phyloP scores from a whole-genome alignment of 2,113 vertebrate species.

The Panthera tigris region DNA sequence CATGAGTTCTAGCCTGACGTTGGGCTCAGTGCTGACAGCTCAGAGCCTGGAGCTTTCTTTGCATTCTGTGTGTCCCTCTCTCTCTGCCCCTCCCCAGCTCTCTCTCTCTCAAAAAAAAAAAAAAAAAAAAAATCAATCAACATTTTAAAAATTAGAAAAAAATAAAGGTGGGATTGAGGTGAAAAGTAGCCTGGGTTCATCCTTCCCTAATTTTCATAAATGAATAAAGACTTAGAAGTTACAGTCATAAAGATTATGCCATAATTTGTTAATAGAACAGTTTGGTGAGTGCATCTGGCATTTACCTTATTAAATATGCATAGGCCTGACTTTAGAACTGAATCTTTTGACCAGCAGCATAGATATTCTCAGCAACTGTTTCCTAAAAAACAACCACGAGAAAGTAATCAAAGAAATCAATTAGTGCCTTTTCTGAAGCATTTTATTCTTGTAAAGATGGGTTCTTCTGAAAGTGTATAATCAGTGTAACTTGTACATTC shows the following conservation, averaged over 20 bases:
- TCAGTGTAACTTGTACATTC: neutral
- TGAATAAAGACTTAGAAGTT: slow-evolving; percentile 17
- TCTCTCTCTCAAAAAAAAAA: too few relatives aligned
- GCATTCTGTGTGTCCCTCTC: too few relatives aligned
- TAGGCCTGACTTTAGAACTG: neutral
- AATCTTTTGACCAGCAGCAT: neutral
- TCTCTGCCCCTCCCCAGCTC: too few relatives aligned
- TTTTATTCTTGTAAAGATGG: neutral
- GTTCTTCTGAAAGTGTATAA: neutral
- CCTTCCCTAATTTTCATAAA: slow-evolving; percentile 19
- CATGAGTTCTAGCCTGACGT: too few relatives aligned
- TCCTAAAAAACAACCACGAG: neutral
- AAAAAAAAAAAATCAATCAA: too few relatives aligned
- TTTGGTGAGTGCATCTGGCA: neutral
- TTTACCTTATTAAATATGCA: neutral
- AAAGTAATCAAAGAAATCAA: neutral
- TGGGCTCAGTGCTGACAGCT: too few relatives aligned
- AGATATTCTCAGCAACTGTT: neutral
- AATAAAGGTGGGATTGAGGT: neutral
- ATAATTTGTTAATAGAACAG: neutral
- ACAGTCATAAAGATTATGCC: neutral
- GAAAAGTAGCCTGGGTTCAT: neutral
- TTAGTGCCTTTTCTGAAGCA: neutral
- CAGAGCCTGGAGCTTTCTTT: too few relatives aligned
- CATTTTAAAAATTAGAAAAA: too few relatives aligned